Evolutionary conservation across 1,140 invertebrate species (phyloP).

Genomic region (Platyscapa corneri): DNA sequence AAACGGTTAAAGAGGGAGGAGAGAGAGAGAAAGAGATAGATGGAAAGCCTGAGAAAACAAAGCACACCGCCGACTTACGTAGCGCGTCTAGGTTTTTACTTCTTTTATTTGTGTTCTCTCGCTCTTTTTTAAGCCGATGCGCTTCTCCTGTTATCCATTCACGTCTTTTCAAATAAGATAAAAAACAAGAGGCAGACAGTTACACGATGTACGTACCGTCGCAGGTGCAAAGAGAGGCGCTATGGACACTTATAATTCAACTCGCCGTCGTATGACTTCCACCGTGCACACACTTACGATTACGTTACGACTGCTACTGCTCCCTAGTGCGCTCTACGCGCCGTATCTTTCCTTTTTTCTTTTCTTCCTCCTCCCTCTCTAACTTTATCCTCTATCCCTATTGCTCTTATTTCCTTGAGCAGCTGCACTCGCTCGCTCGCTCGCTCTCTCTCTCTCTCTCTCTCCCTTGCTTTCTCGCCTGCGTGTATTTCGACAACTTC

Average conservation of each 20-base stretch:
- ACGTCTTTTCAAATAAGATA: not conserved
- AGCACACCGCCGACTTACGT: too few relatives aligned
- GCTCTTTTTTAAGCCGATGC: not conserved
- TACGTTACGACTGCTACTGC: not conserved
- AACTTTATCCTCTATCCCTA: not conserved
- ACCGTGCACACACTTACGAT: not conserved
- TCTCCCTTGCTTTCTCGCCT: too few relatives aligned
- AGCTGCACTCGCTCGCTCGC: too few relatives aligned
- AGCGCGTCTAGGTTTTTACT: too few relatives aligned
- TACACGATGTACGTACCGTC: not conserved
- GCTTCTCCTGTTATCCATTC: too few relatives aligned
- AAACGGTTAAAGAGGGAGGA: too few relatives aligned
- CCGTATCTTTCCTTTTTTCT: not conserved
- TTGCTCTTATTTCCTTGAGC: not conserved
- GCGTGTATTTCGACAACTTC: too few relatives aligned
- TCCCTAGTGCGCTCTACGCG: not conserved
- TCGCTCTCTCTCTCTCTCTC: too few relatives aligned
- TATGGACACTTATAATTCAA: not conserved
- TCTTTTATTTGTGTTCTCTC: too few relatives aligned
- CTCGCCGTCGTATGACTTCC: not conserved
- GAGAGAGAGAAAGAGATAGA: too few relatives aligned
- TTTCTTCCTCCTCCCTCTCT: not conserved
- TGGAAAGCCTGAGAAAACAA: too few relatives aligned
- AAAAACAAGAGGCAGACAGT: too few relatives aligned
- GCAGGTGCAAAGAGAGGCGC: not conserved